Conservation (phyloP, 2,797 vertebrate genomes). For the Triplophysa yarkandensis region DNA sequence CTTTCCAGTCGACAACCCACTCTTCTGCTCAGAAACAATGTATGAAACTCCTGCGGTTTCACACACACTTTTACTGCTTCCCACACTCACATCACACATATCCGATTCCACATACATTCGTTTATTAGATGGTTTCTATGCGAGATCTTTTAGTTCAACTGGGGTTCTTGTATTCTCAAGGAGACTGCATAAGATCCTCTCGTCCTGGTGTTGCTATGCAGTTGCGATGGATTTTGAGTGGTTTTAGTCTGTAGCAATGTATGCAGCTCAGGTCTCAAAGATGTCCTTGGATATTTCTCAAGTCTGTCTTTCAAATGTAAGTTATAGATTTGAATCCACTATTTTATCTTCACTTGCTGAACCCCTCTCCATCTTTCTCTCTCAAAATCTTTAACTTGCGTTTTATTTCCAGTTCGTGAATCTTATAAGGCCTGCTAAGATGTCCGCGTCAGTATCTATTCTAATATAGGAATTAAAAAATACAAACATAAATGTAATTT, state of each 20-base stretch:
- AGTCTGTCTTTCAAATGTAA: neutral
- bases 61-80: neutral
- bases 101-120: no score
- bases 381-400: no score
- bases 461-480: no score
- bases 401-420: no score
- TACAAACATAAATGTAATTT: no score
- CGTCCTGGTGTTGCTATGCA: no score
- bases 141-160: neutral
- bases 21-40: neutral
- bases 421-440: no score
- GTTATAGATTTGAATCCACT: neutral
- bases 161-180: neutral
- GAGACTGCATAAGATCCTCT: no score
- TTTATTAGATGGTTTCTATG: no score
- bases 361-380: neutral
- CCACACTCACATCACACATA: neutral
- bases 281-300: neutral
- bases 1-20: conserved; percentile 24
- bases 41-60: neutral
- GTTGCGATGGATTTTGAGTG: neutral
- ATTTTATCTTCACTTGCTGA: neutral
- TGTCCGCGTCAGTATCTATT: no score
- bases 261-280: neutral
- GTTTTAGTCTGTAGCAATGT: neutral